Evolutionary conservation across 2,888 invertebrate genomes (phyloP).

Genomic region (Xestia rhomboidea): DNA sequence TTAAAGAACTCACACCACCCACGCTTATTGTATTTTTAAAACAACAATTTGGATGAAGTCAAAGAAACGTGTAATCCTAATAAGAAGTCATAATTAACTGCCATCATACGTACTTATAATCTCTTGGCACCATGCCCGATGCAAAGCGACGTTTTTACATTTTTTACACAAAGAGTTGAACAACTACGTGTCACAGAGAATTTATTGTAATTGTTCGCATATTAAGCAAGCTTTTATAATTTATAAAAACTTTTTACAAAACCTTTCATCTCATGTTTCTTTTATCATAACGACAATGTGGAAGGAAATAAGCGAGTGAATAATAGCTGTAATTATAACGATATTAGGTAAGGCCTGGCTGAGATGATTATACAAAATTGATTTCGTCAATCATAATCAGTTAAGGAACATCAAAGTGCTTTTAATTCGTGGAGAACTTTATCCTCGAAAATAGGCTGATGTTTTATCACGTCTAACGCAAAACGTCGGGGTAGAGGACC

Average conservation of each 20-base stretch:
- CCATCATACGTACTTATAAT: constrained; percentile 64
- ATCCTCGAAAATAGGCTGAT: constrained; percentile 21
- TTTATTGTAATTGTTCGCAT: constrained; percentile 66
- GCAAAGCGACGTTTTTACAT: constrained; percentile 64
- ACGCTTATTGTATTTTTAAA: constrained; percentile 39
- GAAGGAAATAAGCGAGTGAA: constrained; percentile 31
- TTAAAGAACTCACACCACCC: constrained; percentile 44
- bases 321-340: constrained; percentile 65
- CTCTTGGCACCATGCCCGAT: constrained; percentile 71
- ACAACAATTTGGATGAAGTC: constrained; percentile 36
- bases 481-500: constrained; percentile 43
- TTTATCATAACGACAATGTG: constrained; percentile 4
- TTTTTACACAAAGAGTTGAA: constrained; percentile 69
- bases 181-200: constrained; percentile 65
- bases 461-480: constrained; percentile 41
- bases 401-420: constrained; percentile 39
- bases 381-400: constrained; percentile 63
- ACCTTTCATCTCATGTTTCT: constrained; percentile 18
- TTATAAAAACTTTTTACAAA: constrained; percentile 15
- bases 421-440: constrained; percentile 24
- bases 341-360: constrained; percentile 62
- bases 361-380: constrained; percentile 58
- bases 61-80: constrained; percentile 58
- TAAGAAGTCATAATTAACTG: constrained; percentile 66
- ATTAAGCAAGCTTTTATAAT: constrained; percentile 59